Percentiles rank a stretch among this genome's conserved stretches.
phyloP scores from a whole-genome alignment of 2,113 vertebrate species.

The Campylomormyrus tamandua region DNA sequence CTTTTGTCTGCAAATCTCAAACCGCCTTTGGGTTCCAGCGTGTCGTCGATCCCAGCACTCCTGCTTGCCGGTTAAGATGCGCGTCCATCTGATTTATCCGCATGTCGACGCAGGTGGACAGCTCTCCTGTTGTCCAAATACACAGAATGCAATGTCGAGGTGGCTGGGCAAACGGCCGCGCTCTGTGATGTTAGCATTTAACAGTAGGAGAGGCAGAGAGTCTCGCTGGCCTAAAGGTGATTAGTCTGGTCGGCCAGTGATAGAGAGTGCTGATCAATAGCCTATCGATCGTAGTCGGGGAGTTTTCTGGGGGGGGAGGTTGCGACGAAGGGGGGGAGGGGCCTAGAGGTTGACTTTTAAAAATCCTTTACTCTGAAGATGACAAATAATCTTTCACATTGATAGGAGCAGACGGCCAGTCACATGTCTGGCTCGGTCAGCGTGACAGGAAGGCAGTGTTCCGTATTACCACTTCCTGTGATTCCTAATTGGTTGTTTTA shows the following conservation, averaged over 20 bases:
- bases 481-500: neutral
- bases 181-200: slow-evolving; percentile 22
- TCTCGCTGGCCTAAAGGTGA: slow-evolving; percentile 70
- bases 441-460: neutral
- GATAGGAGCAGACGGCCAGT: slow-evolving; percentile 27
- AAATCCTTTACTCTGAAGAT: slow-evolving; percentile 72
- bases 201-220: slow-evolving; percentile 47
- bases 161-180: neutral
- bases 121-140: neutral
- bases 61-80: neutral
- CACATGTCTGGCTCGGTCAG: slow-evolving; percentile 27
- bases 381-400: slow-evolving; percentile 66
- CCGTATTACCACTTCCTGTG: neutral
- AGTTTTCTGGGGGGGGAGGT: slow-evolving; percentile 32
- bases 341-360: slow-evolving; percentile 70
- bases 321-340: slow-evolving; percentile 34
- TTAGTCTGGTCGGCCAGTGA: slow-evolving; percentile 76
- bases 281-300: slow-evolving; percentile 64
- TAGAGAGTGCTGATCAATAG: slow-evolving; percentile 78
- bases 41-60: neutral
- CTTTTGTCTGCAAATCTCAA: neutral
- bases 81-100: neutral
- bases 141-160: neutral
- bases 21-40: neutral
- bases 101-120: neutral